phyloP scores from a whole-genome alignment of 1,140 invertebrate genomes.

The Brachionus koreanus region DNA sequence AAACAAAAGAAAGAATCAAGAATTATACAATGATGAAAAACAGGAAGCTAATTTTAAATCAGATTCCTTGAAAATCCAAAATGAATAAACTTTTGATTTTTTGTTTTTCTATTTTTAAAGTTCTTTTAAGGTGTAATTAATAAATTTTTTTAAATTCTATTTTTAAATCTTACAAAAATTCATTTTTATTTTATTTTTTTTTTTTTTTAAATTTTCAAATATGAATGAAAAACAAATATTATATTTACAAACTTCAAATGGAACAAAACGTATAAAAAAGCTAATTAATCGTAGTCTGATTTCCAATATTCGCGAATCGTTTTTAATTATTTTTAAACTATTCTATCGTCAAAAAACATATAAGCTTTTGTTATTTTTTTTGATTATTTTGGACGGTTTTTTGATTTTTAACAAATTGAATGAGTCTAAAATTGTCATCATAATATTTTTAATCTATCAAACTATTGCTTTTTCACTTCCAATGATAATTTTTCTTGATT shows the following conservation, averaged over 20 bases:
- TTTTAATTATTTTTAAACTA: background rate
- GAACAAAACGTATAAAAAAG: background rate
- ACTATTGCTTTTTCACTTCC: background rate
- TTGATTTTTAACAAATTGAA: background rate
- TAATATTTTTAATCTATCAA: background rate
- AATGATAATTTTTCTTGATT: background rate
- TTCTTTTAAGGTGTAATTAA: background rate
- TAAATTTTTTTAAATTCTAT: background rate
- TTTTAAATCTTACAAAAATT: background rate
- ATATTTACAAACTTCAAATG: background rate
- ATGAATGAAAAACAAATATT: background rate
- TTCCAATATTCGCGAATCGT: background rate
- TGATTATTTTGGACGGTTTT: background rate
- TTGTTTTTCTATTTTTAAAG: background rate
- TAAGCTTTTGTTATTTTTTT: background rate
- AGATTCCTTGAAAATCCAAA: background rate
- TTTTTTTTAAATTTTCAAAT: background rate
- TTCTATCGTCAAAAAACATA: background rate
- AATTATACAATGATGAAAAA: background rate
- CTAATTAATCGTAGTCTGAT: background rate
- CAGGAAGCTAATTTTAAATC: background rate
- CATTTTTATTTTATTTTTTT: no score
- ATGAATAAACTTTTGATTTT: background rate
- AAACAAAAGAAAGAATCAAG: background rate
- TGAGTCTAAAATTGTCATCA: background rate